These are phyloP conservation scores for Nanorana parkeri DNA, from an alignment of 2,113 vertebrate species.

Conservation along the genomic window DNA sequence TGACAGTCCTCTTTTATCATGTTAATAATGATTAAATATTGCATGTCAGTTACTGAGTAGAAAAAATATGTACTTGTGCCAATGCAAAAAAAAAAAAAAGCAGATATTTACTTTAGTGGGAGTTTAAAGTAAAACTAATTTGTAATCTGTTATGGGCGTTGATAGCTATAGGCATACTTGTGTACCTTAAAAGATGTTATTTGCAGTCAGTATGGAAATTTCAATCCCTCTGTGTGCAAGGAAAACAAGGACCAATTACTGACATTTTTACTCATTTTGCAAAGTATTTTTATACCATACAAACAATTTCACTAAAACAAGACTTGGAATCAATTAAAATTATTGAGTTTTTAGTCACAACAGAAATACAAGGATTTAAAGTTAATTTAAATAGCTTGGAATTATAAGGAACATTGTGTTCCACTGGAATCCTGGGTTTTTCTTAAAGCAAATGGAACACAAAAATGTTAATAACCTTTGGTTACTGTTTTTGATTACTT, in stretches of 20 bases:
- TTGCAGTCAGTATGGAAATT: background rate
- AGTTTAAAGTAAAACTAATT: slow-evolving; percentile 8
- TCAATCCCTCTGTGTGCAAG: background rate
- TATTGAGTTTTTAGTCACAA: slow-evolving; percentile 22
- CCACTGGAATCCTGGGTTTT: background rate
- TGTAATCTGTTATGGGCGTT: background rate
- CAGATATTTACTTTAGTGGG: too few species aligned
- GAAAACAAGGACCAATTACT: slow-evolving; percentile 16
- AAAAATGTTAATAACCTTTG: background rate
- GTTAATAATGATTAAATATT: too few species aligned
- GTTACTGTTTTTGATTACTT: too few species aligned
- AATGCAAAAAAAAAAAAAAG: too few species aligned
- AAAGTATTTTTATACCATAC: background rate
- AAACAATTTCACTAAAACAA: background rate
- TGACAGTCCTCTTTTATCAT: too few species aligned
- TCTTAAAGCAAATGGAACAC: background rate
- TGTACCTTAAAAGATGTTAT: background rate
- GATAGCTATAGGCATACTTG: slow-evolving; percentile 5
- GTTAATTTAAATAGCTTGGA: slow-evolving; percentile 24
- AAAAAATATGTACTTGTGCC: too few species aligned
- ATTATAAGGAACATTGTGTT: background rate
- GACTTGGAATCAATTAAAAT: slow-evolving; percentile 18
- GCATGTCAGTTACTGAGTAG: too few species aligned
- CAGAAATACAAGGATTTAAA: slow-evolving; percentile 17
- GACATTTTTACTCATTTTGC: slow-evolving; percentile 16